Percentiles rank a stretch among this genome's conserved stretches.
Conservation (phyloP, 2,797 vertebrate genomes). For the Tenualosa ilisha region DNA sequence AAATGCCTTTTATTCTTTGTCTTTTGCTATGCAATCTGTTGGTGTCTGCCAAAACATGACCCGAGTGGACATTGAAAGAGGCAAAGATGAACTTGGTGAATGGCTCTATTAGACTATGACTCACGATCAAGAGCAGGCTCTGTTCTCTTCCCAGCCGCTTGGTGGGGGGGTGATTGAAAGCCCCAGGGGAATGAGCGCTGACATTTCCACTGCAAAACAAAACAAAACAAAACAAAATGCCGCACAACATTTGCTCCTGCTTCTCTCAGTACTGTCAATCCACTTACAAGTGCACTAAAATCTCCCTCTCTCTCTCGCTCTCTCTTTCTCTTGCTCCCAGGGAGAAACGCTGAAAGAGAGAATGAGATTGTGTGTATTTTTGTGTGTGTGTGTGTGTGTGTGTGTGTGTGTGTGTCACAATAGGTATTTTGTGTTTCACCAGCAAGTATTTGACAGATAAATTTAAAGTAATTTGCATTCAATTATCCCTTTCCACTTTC, state of each 20-base stretch:
- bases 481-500: constrained; percentile 40
- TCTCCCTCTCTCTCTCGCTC: background rate
- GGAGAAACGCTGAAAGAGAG: constrained; percentile 15
- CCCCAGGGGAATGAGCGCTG: background rate
- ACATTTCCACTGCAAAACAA: constrained; percentile 27
- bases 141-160: background rate
- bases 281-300: background rate
- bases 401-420: constrained; percentile 11
- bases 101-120: constrained; percentile 11
- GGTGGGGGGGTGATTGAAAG: constrained; percentile 21
- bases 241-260: background rate
- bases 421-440: constrained; percentile 30
- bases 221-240: constrained; percentile 14
- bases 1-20: background rate
- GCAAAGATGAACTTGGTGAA: background rate
- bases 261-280: constrained; percentile 7
- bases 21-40: background rate
- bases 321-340: background rate
- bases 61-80: background rate
- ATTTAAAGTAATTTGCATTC: constrained; percentile 39
- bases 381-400: too few relatives aligned
- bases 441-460: constrained; percentile 32
- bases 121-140: constrained; percentile 5
- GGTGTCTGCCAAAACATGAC: background rate
- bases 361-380: constrained; percentile 19